Base-by-base conservation (phyloP, 2,797 vertebrate species). In the Chiroxiphia lanceolata region DNA sequence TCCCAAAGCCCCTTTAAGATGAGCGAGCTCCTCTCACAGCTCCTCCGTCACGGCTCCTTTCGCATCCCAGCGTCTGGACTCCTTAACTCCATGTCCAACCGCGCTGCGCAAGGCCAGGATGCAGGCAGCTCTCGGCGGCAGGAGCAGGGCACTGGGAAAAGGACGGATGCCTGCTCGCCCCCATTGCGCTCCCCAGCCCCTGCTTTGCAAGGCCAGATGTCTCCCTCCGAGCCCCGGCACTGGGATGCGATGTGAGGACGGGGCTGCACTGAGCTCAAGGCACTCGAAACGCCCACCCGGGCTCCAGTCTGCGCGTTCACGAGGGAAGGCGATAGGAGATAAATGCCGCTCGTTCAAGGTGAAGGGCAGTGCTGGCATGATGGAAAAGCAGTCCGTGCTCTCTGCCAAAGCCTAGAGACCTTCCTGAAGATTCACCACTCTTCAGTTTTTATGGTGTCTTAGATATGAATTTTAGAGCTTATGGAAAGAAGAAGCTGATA, bases 311-410 rank as follows among this genome's bases (percentile, higher is more conserved):
- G 75, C 34, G 2, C 7, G 22, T 59, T 67, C 25, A 17, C 2
- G 9, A 69, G 50, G 2, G 26, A 38, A 78, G 42, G 56, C 34
- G 75, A 45, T 6, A 26, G 56, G 85, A 94, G 64, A 78, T 36
- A 42, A 90, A 92, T 54, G 80, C 61, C 6, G 48, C 90, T 92
- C 36, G 3, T 78, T 83, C 89, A 67, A 83, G 82, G 89, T 80
- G 90, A 95, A 93, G 87, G 87, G 59, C 90, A 64, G 75, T 11
- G 76, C 70, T 54, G 48, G 60, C 59, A 20, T n/a, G 86, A 91
- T 54, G 74, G 71, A 93, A 75, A 67, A 90, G 64, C 84, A 87
- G 75, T 50, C 77, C 54, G 44, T 65, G 82, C 86, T 53, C 63
- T 68, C 61, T 78, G 82, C 79, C 17, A 60, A 83, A 95, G 83